Conservation (phyloP, 2,113 vertebrate species). For the Paramisgurnus dabryanus region DNA sequence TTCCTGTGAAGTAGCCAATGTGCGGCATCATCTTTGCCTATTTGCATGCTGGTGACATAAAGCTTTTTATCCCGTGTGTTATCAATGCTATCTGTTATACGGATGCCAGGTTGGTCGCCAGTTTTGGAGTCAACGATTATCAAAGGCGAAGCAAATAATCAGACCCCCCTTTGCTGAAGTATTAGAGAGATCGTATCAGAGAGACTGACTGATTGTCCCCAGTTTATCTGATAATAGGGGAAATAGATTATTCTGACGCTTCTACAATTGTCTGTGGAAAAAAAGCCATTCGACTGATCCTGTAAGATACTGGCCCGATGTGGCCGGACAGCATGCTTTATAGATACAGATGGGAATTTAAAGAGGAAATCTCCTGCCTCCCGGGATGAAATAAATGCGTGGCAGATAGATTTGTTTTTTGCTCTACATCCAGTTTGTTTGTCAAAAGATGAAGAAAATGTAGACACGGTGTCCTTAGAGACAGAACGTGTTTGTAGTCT, state of each 20-base stretch:
- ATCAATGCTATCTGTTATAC: slow-evolving; percentile 21
- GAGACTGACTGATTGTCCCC: slow-evolving; percentile 67
- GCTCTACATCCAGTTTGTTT: slow-evolving; percentile 14
- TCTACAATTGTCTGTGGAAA: slow-evolving; percentile 64
- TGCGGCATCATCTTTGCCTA: neutral
- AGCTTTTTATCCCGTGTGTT: slow-evolving; percentile 20
- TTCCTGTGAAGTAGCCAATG: neutral
- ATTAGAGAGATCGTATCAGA: slow-evolving; percentile 67
- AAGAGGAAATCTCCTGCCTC: slow-evolving; percentile 47
- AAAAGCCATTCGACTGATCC: slow-evolving; percentile 72
- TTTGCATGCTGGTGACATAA: slow-evolving; percentile 39
- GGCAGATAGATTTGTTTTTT: neutral
- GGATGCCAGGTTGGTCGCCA: slow-evolving; percentile 20
- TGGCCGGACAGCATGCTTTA: slow-evolving; percentile 53
- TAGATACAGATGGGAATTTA: slow-evolving; percentile 59
- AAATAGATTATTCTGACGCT: slow-evolving; percentile 67
- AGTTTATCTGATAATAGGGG: slow-evolving; percentile 71
- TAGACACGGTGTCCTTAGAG: slow-evolving; percentile 9
- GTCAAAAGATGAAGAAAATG: slow-evolving; percentile 1
- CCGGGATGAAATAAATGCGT: slow-evolving; percentile 14
- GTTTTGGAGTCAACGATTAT: slow-evolving; percentile 9
- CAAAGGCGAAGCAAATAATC: slow-evolving; percentile 29
- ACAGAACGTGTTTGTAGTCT: neutral
- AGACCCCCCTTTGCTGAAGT: slow-evolving; percentile 24
- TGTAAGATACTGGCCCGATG: slow-evolving; percentile 63